These are phyloP conservation scores for Athene noctua DNA, from an alignment of 2,113 vertebrate species.

Conservation along the genomic window DNA sequence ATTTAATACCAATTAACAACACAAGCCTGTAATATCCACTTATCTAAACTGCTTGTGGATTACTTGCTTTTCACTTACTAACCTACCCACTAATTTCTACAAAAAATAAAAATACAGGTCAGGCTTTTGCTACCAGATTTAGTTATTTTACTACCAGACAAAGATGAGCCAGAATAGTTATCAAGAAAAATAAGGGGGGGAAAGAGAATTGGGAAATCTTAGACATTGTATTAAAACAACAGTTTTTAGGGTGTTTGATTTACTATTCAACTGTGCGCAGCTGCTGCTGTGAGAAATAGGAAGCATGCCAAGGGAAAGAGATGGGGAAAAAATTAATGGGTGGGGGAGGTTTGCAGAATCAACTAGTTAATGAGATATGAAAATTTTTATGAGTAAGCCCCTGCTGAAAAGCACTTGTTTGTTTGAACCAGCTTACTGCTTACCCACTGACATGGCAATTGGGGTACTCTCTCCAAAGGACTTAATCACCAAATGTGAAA, in stretches of 20 bases:
- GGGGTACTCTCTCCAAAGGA: not conserved
- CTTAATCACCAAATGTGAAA: not conserved
- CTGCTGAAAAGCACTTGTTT: slow-evolving; percentile 25
- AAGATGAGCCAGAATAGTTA: slow-evolving; percentile 59
- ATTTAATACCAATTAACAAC: slow-evolving; percentile 53
- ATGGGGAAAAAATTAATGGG: slow-evolving; percentile 51
- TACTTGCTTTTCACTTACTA: slow-evolving; percentile 50
- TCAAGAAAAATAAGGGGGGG: slow-evolving; percentile 63
- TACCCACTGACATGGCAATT: not conserved
- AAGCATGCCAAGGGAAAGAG: slow-evolving; percentile 72
- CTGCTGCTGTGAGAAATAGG: slow-evolving; percentile 79
- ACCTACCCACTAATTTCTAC: slow-evolving; percentile 28
- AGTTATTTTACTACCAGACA: slow-evolving; percentile 49
- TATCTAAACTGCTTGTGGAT: slow-evolving; percentile 62
- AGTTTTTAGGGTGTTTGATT: slow-evolving; percentile 84
- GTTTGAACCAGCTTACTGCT: slow-evolving; percentile 5
- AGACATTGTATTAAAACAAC: slow-evolving; percentile 86
- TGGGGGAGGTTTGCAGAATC: slow-evolving; percentile 67
- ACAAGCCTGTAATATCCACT: slow-evolving; percentile 50
- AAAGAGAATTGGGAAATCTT: slow-evolving; percentile 77
- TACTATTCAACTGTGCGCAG: slow-evolving; percentile 83
- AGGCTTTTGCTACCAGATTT: slow-evolving; percentile 63
- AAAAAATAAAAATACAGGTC: slow-evolving; percentile 46
- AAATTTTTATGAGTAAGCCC: slow-evolving; percentile 47
- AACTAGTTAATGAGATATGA: slow-evolving; percentile 66